Conservation (phyloP, 2,797 vertebrate species). For the Pogoniulus pusillus region DNA sequence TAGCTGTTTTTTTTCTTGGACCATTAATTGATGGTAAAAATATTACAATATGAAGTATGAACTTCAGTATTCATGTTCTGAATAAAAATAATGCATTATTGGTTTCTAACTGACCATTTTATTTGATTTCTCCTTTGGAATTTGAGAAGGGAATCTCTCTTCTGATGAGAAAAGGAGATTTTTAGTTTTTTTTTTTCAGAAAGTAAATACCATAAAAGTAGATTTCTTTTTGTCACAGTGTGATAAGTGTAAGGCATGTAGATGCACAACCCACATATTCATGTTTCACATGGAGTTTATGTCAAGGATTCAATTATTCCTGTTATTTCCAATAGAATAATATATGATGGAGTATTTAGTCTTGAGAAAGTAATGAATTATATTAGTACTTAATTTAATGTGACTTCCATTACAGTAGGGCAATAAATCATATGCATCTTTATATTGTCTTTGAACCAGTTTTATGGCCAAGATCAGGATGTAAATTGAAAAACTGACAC, state of each 20-base stretch:
- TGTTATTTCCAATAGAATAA: constrained; percentile 29
- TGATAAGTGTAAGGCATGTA: not conserved
- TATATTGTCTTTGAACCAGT: constrained; percentile 43
- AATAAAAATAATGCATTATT: not conserved
- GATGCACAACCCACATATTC: not conserved
- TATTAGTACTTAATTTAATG: constrained; percentile 53
- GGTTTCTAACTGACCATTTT: not conserved
- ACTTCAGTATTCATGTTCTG: not conserved
- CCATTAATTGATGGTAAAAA: not conserved
- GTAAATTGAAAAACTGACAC: constrained; percentile 61
- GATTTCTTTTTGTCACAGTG: not conserved
- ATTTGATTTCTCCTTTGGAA: not conserved
- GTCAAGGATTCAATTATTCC: constrained; percentile 7
- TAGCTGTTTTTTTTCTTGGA: not conserved
- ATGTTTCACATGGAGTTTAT: not conserved
- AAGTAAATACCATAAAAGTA: not conserved
- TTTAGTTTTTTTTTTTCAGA: too few species aligned
- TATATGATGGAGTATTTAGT: constrained; percentile 38
- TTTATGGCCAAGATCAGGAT: constrained; percentile 40
- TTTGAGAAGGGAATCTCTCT: not conserved
- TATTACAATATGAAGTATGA: not conserved
- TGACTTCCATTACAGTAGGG: constrained; percentile 6
- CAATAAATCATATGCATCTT: constrained; percentile 40
- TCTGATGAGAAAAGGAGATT: not conserved
- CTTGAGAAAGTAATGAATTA: constrained; percentile 48